A percentile compares a stretch with the other conserved stretches of the same genome.
phyloP scores from a whole-genome alignment of 1,140 invertebrate genomes.

The Papilio glaucus region DNA sequence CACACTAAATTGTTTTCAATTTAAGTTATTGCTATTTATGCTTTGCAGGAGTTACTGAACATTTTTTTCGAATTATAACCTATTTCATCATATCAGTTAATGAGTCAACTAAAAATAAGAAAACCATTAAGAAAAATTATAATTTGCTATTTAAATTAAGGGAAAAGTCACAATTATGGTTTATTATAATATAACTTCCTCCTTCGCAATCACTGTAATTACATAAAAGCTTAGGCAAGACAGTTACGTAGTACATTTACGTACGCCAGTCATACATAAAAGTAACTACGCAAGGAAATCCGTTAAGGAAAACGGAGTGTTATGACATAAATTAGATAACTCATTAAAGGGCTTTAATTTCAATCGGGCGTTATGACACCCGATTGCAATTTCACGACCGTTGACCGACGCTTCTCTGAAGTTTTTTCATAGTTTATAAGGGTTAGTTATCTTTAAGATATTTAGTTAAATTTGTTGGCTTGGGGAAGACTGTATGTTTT shows the following conservation, averaged over 20 bases:
- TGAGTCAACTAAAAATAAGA: neutral
- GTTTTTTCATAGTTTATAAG: no score
- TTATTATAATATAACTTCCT: no score
- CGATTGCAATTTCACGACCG: neutral
- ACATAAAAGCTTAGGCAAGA: neutral
- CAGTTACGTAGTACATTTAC: neutral
- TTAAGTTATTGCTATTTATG: conserved; percentile 14
- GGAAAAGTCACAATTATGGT: no score
- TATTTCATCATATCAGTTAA: no score
- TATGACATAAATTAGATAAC: conserved; percentile 48
- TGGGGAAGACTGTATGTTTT: neutral
- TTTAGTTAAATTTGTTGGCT: conserved; percentile 7
- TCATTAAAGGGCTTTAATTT: neutral
- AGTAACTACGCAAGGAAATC: conserved; percentile 57
- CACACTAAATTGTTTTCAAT: conserved; percentile 5
- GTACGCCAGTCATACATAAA: neutral
- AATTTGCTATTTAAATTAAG: no score
- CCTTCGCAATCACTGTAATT: neutral
- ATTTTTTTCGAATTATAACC: neutral
- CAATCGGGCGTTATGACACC: neutral
- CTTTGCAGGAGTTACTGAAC: neutral
- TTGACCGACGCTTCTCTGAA: neutral
- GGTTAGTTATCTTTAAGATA: no score
- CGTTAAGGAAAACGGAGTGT: conserved; percentile 55
- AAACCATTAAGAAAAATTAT: neutral